phyloP scores from a whole-genome alignment of 2,888 invertebrate species.

The Drosophila robusta region DNA sequence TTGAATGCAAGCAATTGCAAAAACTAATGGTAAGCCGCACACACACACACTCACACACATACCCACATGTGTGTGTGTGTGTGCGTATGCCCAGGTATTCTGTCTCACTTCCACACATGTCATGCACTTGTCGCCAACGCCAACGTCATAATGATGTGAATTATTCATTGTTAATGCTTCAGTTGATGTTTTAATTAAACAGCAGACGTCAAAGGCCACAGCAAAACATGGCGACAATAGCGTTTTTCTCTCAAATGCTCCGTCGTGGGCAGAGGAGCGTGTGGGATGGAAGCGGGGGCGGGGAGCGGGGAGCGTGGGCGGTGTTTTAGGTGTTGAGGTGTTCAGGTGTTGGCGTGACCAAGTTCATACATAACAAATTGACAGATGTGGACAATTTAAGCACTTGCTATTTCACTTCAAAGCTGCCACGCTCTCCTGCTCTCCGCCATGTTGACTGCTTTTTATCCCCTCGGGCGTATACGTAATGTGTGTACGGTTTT shows the following conservation, averaged over 20 bases:
- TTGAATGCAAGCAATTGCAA: slow-evolving; percentile 36
- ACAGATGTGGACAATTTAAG: slow-evolving; percentile 24
- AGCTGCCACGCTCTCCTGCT: not conserved
- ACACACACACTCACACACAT: slow-evolving; percentile 1
- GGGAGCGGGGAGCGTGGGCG: not conserved
- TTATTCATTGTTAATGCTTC: slow-evolving; percentile 79
- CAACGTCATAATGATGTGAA: slow-evolving; percentile 68
- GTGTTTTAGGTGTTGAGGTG: not conserved
- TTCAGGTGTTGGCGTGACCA: slow-evolving; percentile 20
- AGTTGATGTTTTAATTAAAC: slow-evolving; percentile 79
- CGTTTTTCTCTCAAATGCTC: slow-evolving; percentile 6
- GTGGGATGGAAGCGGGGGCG: no score
- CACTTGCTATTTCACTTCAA: not conserved
- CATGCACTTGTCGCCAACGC: slow-evolving; percentile 35
- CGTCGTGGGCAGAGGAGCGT: no score
- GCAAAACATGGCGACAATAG: slow-evolving; percentile 34
- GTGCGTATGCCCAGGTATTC: not conserved
- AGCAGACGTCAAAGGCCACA: slow-evolving; percentile 32
- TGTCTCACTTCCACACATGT: slow-evolving; percentile 3
- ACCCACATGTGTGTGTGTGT: not conserved
- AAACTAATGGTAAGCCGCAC: slow-evolving; percentile 20
- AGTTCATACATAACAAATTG: slow-evolving; percentile 45
- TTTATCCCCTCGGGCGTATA: not conserved
- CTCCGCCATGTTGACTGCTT: no score
- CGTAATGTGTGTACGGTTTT: not conserved